These are phyloP conservation scores for Macaca fascicularis DNA, from an alignment of 2,113 vertebrate genomes.

Conservation along the genomic window T2T-MFA8v1.1 NC_088380.1:77753501-77754000, in stretches of 20 bases:
- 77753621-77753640: background rate
- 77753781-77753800: background rate
- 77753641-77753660: background rate
- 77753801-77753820: background rate
- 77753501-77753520: background rate
- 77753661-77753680: background rate
- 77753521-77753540: background rate
- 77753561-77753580: background rate
- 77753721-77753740: background rate
- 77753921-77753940: slow-evolving; percentile 10
- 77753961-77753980: background rate
- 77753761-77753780: background rate
- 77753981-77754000: background rate
- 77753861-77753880: background rate
- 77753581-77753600: background rate
- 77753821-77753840: background rate
- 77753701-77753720: background rate
- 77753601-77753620: background rate
- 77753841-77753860: background rate
- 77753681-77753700: background rate
- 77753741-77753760: background rate
- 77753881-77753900: background rate
- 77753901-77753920: background rate
- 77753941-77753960: background rate
- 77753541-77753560: background rate